phyloP scores from a whole-genome alignment of 2,113 vertebrate species.

The Hemiscyllium ocellatum region DNA sequence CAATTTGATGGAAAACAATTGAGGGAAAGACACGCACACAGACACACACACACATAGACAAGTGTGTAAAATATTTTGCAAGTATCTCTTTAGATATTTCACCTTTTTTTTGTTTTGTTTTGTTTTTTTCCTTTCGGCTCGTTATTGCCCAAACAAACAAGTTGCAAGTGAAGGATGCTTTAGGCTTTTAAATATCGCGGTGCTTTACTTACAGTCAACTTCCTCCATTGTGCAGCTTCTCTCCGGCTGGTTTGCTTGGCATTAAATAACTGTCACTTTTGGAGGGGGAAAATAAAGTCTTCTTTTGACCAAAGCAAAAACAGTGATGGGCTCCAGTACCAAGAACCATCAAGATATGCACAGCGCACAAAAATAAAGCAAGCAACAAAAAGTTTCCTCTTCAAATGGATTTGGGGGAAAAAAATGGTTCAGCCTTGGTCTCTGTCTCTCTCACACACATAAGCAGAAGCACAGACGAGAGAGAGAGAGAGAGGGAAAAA shows the following conservation, averaged over 20 bases:
- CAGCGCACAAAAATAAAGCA: neutral
- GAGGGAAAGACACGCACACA: neutral
- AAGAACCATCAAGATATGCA: neutral
- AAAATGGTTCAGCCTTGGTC: neutral
- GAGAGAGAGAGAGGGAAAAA: too few species aligned
- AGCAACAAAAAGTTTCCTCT: neutral
- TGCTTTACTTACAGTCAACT: constrained; percentile 51
- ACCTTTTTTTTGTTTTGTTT: neutral
- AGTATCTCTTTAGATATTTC: neutral
- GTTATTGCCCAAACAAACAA: neutral
- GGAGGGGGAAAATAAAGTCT: neutral
- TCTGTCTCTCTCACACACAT: neutral
- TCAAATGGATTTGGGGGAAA: neutral
- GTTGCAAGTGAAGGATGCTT: neutral
- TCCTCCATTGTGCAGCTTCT: constrained; percentile 47
- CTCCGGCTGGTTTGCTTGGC: constrained; percentile 40
- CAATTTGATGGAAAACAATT: constrained; percentile 20
- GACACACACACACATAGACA: neutral
- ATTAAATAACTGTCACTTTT: constrained; percentile 35
- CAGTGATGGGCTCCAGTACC: neutral
- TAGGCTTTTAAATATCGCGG: constrained; percentile 32
- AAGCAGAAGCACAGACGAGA: neutral
- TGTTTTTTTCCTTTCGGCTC: neutral
- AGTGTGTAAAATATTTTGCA: neutral
- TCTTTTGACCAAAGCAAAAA: neutral